Conservation (phyloP, 2,113 vertebrate species). For the Callospermophilus lateralis region DNA sequence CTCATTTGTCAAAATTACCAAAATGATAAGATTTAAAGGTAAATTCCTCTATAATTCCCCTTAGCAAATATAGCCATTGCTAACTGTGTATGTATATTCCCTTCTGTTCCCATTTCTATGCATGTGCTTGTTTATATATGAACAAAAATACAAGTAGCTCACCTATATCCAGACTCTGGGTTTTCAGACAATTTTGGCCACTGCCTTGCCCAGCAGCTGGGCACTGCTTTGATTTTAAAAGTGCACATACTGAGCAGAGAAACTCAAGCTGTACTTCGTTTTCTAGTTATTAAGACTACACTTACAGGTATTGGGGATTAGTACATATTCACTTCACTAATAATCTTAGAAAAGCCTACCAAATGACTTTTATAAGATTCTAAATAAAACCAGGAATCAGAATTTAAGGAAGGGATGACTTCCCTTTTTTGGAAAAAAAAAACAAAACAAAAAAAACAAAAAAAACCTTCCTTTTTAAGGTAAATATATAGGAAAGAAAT, state of each 20-base stretch:
- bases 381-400: constrained; percentile 18
- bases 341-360: constrained; percentile 20
- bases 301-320: background rate
- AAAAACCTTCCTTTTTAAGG: background rate
- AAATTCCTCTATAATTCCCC: background rate
- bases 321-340: background rate
- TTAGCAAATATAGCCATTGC: background rate
- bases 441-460: background rate
- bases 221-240: background rate
- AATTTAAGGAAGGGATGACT: background rate
- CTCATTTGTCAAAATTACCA: background rate
- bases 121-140: background rate
- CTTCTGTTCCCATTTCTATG: background rate
- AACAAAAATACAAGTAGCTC: background rate
- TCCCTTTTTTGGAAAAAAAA: background rate
- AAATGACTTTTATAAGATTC: constrained; percentile 1
- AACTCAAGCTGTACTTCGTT: background rate
- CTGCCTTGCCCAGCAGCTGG: background rate
- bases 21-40: background rate
- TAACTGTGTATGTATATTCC: background rate
- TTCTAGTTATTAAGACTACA: background rate
- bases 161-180: background rate
- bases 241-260: background rate
- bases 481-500: background rate
- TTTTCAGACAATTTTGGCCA: background rate